Percentiles rank a stretch among this genome's conserved stretches.
Conservation (phyloP, 2,888 invertebrate species). For the Mesochorus sp. region DNA sequence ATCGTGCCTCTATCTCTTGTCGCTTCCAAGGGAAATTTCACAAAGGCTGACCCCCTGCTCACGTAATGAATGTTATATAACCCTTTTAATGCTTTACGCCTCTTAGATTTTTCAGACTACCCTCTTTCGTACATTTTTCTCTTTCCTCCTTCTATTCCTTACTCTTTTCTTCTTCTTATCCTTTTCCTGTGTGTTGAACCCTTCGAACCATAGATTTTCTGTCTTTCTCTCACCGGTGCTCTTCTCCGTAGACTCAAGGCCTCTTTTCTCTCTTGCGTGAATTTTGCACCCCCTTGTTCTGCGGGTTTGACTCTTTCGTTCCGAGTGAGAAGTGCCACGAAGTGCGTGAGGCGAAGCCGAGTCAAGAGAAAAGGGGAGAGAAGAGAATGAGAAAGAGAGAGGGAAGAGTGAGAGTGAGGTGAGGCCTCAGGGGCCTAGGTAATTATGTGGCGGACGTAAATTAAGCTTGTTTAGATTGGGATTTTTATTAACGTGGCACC, state of each 20-base stretch:
- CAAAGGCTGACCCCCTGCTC: slow-evolving; percentile 79
- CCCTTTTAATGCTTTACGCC: slow-evolving; percentile 82
- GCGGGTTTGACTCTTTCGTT: slow-evolving; percentile 35
- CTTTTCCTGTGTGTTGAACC: slow-evolving; percentile 42
- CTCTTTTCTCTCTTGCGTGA: slow-evolving; percentile 29
- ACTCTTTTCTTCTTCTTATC: slow-evolving; percentile 34
- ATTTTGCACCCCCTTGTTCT: slow-evolving; percentile 28
- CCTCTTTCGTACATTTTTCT: slow-evolving; percentile 66
- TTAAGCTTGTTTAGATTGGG: slow-evolving; percentile 82
- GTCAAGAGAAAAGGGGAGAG: too few relatives aligned
- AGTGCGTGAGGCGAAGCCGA: slow-evolving; percentile 33
- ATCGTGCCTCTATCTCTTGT: slow-evolving; percentile 59
- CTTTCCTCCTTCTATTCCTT: slow-evolving; percentile 31
- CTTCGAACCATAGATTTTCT: slow-evolving; percentile 60
- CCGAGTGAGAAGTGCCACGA: slow-evolving; percentile 58
- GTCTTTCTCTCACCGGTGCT: too few relatives aligned
- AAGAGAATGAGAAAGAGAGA: slow-evolving; percentile 55
- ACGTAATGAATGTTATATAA: slow-evolving; percentile 82
- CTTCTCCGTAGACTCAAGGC: slow-evolving; percentile 30
- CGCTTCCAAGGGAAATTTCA: slow-evolving; percentile 79
- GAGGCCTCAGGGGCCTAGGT: slow-evolving; percentile 77
- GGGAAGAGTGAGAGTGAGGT: slow-evolving; percentile 54
- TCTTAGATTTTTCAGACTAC: slow-evolving; percentile 81
- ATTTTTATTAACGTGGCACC: slow-evolving; percentile 81
- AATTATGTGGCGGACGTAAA: slow-evolving; percentile 82